A percentile compares a stretch with the other conserved stretches of the same genome.
Conservation (phyloP, 2,888 invertebrate genomes). For the Rambutsinella grinnellia region DNA sequence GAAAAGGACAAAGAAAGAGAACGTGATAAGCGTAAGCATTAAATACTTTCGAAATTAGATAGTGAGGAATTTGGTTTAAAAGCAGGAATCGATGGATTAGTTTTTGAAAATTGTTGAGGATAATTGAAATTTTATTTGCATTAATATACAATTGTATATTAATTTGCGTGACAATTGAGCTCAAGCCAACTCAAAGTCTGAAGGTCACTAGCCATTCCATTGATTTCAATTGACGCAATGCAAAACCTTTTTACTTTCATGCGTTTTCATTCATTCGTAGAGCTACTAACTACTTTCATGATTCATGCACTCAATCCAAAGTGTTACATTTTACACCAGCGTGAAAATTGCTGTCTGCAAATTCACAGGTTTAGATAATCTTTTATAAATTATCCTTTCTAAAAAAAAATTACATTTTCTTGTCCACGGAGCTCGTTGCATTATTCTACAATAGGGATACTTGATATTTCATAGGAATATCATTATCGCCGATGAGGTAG, state of each 20-base stretch:
- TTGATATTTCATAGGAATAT: not conserved
- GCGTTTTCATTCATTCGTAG: no score
- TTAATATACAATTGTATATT: not conserved
- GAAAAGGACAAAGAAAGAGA: conserved; percentile 4
- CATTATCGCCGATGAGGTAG: not conserved
- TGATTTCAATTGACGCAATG: not conserved
- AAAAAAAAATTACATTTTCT: not conserved
- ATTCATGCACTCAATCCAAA: no score
- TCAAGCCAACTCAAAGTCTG: not conserved
- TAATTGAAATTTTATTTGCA: not conserved
- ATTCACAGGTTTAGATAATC: conserved; percentile 35
- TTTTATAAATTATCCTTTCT: conserved; percentile 15
- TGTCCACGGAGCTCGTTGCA: no score
- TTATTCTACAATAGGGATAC: no score
- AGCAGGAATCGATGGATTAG: not conserved
- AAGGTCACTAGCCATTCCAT: not conserved
- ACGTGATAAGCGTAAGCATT: conserved; percentile 1
- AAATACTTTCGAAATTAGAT: conserved; percentile 7
- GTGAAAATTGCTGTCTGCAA: conserved; percentile 36
- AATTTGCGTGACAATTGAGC: not conserved
- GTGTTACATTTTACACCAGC: no score
- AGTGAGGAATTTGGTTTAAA: conserved; percentile 26
- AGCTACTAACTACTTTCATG: no score
- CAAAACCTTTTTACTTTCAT: not conserved
- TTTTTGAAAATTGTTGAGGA: not conserved